Evolutionary conservation across 2,113 vertebrate species (phyloP), one percentile per base, ranked within the genome.

Genomic region (Myrmecobius fasciatus): DNA sequence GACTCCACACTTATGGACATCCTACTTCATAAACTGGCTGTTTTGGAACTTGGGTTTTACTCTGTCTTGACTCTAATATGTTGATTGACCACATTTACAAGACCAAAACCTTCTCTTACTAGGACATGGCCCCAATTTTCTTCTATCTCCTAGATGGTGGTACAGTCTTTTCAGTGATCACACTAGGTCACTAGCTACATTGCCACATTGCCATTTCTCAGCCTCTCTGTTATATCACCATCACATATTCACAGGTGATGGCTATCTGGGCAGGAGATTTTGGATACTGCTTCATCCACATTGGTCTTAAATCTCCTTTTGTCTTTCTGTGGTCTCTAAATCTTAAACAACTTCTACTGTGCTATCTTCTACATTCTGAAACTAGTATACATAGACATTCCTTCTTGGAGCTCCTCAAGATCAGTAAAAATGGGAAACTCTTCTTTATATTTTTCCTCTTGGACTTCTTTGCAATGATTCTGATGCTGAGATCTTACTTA

Each of bases 391-490:
- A 96, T 52, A 0, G 97, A 97, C 17, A 97, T 95, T 96, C 93
- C 67, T 3, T 93, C 9, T 51, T 97, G 10, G 97, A 98, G 91
- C 1, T 96, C 83, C 91, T 98, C 47, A 97, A 97, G 95, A 97
- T 98, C 92, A 96, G 91, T 95, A 97, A 97, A 93, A 97, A 96
- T 90, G 97, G 97, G 25, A 17, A 97, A 93, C n/a, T 97, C 51
- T 95, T 95, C 51, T 36, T 97, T n/a, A 52, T 96, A 89, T 97
- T 97, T 8, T 83, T 98, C 75, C 92, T 98, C 0, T 93, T 98
- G 0, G 0, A 60, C 47, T 98, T 96, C 2, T 98, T 97, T 52
- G 25, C 91, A 0, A 25, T 92, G 91, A 97, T 98, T 56, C 48
- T 98, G 60, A 96, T 95, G 94, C 92, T 97, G 89, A 93, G 88